These are phyloP conservation scores for Nasonia giraulti DNA, from an alignment of 1,140 invertebrate species.

Conservation along the genomic window DNA sequence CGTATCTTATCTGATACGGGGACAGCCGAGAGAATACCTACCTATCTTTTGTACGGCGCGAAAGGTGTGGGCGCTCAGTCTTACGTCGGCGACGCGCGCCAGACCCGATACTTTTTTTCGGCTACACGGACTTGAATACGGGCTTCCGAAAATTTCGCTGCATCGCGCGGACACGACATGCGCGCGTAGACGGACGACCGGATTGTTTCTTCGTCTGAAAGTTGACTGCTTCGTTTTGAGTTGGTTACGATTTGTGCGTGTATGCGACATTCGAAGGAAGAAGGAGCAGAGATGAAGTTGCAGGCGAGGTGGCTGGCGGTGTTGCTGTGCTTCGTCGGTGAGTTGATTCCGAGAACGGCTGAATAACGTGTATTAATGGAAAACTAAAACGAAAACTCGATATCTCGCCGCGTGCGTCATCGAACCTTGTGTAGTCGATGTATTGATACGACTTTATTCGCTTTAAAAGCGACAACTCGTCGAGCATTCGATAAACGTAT, in stretches of 20 bases:
- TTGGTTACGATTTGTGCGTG: neutral
- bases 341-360: neutral
- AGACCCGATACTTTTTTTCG: neutral
- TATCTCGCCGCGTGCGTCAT: neutral
- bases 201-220: neutral
- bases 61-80: constrained; percentile 33
- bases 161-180: neutral
- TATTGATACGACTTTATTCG: neutral
- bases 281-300: neutral
- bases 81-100: neutral
- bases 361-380: no score
- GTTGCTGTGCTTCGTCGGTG: neutral
- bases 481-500: no score
- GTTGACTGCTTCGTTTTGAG: neutral
- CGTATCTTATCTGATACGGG: no score
- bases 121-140: neutral
- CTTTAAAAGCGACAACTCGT: no score
- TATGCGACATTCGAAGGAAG: neutral
- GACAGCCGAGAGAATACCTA: neutral
- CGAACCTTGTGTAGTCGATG: neutral
- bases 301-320: neutral
- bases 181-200: neutral
- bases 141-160: neutral
- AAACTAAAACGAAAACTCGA: neutral
- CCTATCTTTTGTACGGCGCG: constrained; percentile 16